Evolutionary conservation across 2,888 invertebrate genomes (phyloP).

Genomic region (Chrysomela aeneicollis): DNA sequence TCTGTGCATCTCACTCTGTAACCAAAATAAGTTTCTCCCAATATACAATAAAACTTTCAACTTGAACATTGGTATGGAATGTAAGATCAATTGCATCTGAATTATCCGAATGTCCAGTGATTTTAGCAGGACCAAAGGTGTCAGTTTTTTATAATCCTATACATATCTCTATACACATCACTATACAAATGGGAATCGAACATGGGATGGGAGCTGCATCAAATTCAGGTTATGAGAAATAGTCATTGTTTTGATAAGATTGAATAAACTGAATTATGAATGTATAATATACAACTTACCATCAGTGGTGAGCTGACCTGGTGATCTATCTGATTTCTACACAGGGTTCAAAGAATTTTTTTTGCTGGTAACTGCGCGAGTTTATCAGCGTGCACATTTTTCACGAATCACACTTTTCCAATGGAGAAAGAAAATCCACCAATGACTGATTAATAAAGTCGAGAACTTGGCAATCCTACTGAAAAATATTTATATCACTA

Average conservation of each 20-base stretch:
- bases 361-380: conserved; percentile 10
- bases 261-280: too few relatives aligned
- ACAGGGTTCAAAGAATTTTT: conserved; percentile 22
- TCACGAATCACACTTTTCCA: not conserved
- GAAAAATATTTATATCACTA: too few relatives aligned
- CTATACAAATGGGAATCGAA: too few relatives aligned
- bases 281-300: conserved; percentile 22
- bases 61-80: too few relatives aligned
- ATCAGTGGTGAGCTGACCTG: conserved; percentile 22
- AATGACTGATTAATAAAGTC: not conserved
- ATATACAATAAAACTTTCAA: too few relatives aligned
- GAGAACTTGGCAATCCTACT: too few relatives aligned
- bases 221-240: not conserved
- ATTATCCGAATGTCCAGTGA: too few relatives aligned
- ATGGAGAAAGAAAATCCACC: not conserved
- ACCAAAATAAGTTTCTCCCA: not conserved
- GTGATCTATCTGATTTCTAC: conserved; percentile 27
- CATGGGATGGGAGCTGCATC: too few relatives aligned
- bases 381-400: not conserved
- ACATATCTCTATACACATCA: too few relatives aligned
- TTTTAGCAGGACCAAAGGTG: too few relatives aligned
- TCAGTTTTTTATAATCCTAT: too few relatives aligned
- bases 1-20: conserved; percentile 28
- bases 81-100: too few relatives aligned
- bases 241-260: not conserved